Percentiles rank a stretch among this genome's conserved stretches.
These are phyloP conservation scores for Progne subis DNA, from an alignment of 2,113 vertebrate species.

Conservation along the genomic window DNA sequence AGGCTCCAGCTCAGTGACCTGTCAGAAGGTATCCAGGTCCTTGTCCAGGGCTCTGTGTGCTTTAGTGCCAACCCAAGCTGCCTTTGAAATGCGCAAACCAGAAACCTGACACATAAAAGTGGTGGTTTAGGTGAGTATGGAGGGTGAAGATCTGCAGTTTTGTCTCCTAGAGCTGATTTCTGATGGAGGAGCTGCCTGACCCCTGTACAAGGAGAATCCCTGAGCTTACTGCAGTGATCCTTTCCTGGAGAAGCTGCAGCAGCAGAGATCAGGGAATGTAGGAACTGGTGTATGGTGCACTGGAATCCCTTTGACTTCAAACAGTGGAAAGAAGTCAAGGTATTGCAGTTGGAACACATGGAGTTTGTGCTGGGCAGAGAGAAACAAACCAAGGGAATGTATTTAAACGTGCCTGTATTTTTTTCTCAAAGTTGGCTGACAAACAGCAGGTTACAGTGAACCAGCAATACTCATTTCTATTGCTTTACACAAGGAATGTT, in stretches of 20 bases:
- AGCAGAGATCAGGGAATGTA: not conserved
- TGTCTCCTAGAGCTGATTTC: not conserved
- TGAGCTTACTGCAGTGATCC: not conserved
- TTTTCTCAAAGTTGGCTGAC: not conserved
- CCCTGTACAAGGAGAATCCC: not conserved
- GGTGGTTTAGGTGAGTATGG: not conserved
- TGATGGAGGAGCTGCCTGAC: not conserved
- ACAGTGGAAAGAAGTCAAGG: not conserved
- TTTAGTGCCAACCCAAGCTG: not conserved
- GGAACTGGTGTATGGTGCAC: not conserved
- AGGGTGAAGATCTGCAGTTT: not conserved
- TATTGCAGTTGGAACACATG: not conserved
- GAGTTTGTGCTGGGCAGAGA: not conserved
- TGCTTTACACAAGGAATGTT: not conserved
- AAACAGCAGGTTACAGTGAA: not conserved
- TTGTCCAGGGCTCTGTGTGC: not conserved
- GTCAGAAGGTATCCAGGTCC: constrained; percentile 29
- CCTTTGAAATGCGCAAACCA: not conserved
- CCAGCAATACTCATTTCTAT: not conserved
- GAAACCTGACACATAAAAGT: not conserved
- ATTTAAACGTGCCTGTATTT: not conserved
- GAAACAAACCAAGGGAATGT: not conserved
- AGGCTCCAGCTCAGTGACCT: not conserved
- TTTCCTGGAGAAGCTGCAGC: not conserved
- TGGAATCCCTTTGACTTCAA: not conserved